phyloP scores from a whole-genome alignment of 2,888 invertebrate species.

The Corythucha ciliata region DNA sequence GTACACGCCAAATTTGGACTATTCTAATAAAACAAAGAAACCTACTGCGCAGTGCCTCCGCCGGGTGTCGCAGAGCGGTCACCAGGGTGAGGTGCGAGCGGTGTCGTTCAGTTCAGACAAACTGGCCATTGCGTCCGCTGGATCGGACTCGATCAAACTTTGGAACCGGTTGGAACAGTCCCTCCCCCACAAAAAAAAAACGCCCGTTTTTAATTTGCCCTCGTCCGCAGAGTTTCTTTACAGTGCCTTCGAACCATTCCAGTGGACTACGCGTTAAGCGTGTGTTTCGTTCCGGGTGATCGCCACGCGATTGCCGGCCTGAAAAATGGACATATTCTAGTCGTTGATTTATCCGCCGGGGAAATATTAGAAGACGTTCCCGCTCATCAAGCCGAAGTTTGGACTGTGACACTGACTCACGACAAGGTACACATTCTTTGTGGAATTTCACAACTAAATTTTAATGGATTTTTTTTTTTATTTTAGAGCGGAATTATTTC shows the following conservation, averaged over 20 bases:
- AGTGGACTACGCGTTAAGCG: conserved; percentile 57
- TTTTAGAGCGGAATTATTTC: conserved; percentile 66
- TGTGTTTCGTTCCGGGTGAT: conserved; percentile 81
- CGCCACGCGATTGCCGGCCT: conserved; percentile 80
- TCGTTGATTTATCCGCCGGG: conserved; percentile 76
- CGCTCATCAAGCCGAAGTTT: conserved; percentile 73
- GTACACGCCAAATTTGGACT: conserved; percentile 47
- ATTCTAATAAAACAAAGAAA: conserved; percentile 48
- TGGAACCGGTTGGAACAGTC: conserved; percentile 87
- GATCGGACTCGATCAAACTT: conserved; percentile 79
- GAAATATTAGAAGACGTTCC: conserved; percentile 69
- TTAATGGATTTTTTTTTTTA: conserved; percentile 25
- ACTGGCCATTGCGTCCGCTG: conserved; percentile 74
- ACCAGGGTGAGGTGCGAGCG: conserved; percentile 79
- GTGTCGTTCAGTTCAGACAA: conserved; percentile 87
- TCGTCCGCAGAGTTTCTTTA: conserved; percentile 46
- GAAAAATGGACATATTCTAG: conserved; percentile 69
- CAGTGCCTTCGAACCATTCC: conserved; percentile 60
- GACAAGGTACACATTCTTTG: conserved; percentile 53
- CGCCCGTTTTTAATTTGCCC: neutral
- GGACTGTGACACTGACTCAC: conserved; percentile 67
- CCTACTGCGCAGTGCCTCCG: conserved; percentile 50
- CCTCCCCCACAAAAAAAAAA: neutral
- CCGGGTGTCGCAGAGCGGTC: conserved; percentile 65
- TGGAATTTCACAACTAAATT: conserved; percentile 6